A percentile compares a stretch with the other conserved stretches of the same genome.
phyloP scores from a whole-genome alignment of 2,797 vertebrate genomes.

The Somateria mollissima region DNA sequence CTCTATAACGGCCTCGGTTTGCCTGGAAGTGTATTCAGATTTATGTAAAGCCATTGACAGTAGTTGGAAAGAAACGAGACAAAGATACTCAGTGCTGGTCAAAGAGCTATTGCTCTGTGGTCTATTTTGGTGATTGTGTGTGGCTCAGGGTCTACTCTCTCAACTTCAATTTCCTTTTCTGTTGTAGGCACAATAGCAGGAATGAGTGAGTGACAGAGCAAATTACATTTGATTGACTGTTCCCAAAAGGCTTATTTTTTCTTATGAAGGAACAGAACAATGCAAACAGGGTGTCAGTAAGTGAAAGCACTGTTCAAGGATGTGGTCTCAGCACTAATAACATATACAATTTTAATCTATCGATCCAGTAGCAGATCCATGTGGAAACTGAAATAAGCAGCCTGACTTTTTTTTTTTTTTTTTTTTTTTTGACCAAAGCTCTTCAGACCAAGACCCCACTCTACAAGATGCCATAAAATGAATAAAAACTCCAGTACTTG shows the following conservation, averaged over 20 bases:
- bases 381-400: background rate
- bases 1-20: background rate
- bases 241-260: background rate
- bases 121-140: background rate
- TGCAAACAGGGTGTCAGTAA: background rate
- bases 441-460: background rate
- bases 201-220: background rate
- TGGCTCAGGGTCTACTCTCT: background rate
- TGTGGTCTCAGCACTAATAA: background rate
- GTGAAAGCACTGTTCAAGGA: background rate
- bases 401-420: background rate
- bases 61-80: background rate
- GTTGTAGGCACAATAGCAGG: background rate
- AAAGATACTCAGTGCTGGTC: background rate
- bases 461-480: background rate
- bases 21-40: slow-evolving; percentile 15
- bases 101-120: slow-evolving; percentile 29
- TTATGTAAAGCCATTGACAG: slow-evolving; percentile 29
- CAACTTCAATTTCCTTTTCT: slow-evolving; percentile 21
- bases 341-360: background rate
- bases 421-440: background rate
- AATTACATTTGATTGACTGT: slow-evolving; percentile 3
- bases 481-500: background rate
- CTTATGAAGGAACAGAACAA: background rate
- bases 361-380: background rate